Conservation (phyloP, 2,113 vertebrate species). For the Cisticola juncidis region DNA sequence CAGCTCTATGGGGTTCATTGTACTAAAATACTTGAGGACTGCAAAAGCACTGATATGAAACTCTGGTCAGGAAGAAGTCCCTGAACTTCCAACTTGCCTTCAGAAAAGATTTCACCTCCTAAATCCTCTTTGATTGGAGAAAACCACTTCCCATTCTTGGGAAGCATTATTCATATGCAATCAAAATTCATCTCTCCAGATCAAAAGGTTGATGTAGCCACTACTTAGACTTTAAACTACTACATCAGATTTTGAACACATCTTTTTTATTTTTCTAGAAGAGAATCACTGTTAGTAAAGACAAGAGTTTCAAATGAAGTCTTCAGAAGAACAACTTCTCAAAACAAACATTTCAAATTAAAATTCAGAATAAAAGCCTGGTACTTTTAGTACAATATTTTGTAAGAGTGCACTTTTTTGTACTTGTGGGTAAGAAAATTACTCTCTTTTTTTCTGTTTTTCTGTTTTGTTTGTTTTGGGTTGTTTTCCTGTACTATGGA, state of each 20-base stretch:
- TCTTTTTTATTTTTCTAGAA: not conserved
- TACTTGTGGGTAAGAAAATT: not conserved
- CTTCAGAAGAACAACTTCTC: not conserved
- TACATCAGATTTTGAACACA: not conserved
- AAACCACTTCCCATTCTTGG: not conserved
- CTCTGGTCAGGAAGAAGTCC: not conserved
- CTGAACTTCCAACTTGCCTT: not conserved
- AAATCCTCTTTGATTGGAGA: not conserved
- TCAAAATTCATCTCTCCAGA: not conserved
- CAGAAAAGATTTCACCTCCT: not conserved
- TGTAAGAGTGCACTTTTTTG: not conserved
- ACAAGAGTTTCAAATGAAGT: not conserved
- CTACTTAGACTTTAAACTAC: not conserved
- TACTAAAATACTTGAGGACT: not conserved
- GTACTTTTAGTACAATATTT: not conserved
- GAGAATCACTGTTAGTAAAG: not conserved
- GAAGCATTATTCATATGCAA: not conserved
- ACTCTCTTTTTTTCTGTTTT: not conserved
- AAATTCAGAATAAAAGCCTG: not conserved
- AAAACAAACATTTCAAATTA: not conserved
- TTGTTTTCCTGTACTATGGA: not conserved
- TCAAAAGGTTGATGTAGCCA: not conserved
- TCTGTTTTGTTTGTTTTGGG: not conserved
- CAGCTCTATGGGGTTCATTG: not conserved
- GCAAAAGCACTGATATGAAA: not conserved